A percentile compares a stretch with the other conserved stretches of the same genome.
These are phyloP conservation scores for Megaustenia siamemsis DNA, from an alignment of 2,888 invertebrate genomes.

Conservation along the genomic window DNA sequence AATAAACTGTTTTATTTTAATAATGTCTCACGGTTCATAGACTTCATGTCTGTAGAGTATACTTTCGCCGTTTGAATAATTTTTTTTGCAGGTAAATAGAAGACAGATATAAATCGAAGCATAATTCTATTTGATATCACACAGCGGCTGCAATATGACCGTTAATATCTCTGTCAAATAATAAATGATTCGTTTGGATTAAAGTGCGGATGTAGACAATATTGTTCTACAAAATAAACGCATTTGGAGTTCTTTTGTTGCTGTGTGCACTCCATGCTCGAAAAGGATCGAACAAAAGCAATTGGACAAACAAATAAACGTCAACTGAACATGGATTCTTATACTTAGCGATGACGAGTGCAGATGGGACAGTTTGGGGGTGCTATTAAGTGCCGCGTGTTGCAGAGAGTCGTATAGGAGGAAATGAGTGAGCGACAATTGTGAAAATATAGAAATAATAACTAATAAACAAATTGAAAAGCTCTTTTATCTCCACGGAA, in stretches of 20 bases:
- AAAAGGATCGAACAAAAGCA: neutral
- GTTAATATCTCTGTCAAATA: neutral
- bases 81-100: neutral
- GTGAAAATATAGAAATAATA: too few species aligned
- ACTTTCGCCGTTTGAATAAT: neutral
- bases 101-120: neutral
- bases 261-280: neutral
- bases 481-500: too few species aligned
- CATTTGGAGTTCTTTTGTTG: neutral
- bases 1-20: constrained; percentile 23
- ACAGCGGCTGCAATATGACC: neutral
- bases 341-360: neutral
- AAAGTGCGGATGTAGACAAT: neutral
- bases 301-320: neutral
- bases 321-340: neutral
- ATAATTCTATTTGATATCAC: neutral
- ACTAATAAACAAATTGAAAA: too few species aligned
- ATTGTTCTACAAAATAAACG: neutral
- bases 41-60: constrained; percentile 7
- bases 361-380: neutral
- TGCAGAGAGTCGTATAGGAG: too few species aligned
- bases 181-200: constrained; percentile 5
- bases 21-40: constrained; percentile 17
- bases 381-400: neutral
- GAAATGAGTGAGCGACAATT: neutral